Evolutionary conservation across 1,140 invertebrate species (phyloP).

Genomic region (Brachionus asplanchnoidis): DNA sequence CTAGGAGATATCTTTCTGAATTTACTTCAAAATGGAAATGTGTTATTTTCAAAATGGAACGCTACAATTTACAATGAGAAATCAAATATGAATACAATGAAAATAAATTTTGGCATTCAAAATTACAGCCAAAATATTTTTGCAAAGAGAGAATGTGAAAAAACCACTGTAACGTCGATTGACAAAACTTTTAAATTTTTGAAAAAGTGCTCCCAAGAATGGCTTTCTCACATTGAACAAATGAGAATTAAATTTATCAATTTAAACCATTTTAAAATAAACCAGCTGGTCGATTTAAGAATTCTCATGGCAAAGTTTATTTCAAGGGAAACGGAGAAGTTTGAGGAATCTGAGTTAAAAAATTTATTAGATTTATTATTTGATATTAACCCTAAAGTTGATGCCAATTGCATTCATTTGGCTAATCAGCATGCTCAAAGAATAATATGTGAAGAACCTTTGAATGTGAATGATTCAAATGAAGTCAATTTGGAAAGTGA

Average conservation of each 20-base stretch:
- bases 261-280: slow-evolving; percentile 50
- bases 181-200: slow-evolving; percentile 47
- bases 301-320: slow-evolving; percentile 45
- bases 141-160: neutral
- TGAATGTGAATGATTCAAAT: neutral
- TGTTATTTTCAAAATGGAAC: slow-evolving; percentile 48
- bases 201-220: slow-evolving; percentile 48
- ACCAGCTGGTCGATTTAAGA: slow-evolving; percentile 50
- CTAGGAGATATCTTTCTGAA: slow-evolving; percentile 48
- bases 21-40: slow-evolving; percentile 47
- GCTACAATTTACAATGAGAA: slow-evolving; percentile 47
- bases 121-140: slow-evolving; percentile 43
- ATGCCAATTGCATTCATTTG: neutral
- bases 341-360: slow-evolving; percentile 23
- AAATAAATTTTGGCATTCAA: slow-evolving; percentile 46
- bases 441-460: neutral
- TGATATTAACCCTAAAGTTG: slow-evolving; percentile 46
- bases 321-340: slow-evolving; percentile 31
- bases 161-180: slow-evolving; percentile 45
- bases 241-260: slow-evolving; percentile 46
- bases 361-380: slow-evolving; percentile 44
- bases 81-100: slow-evolving; percentile 43
- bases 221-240: slow-evolving; percentile 47
- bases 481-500: slow-evolving; percentile 36
- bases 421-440: neutral